Evolutionary conservation across 2,888 invertebrate genomes (phyloP).

Genomic region (Lasioglossum malachurum): DNA sequence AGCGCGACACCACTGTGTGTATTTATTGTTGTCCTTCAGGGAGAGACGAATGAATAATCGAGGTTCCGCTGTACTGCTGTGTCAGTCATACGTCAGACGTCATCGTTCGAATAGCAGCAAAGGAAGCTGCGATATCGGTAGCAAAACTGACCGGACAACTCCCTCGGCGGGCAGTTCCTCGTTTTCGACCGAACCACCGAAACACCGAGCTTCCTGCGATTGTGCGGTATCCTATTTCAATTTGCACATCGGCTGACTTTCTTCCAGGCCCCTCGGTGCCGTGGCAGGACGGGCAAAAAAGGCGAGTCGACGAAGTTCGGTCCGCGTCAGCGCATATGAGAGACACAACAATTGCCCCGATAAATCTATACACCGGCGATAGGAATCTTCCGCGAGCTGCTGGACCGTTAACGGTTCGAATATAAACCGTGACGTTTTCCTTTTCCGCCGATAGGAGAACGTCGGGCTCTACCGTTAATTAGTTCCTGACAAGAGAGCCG

Average conservation of each 20-base stretch:
- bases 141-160: not conserved
- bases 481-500: slow-evolving; percentile 72
- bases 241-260: slow-evolving; percentile 1
- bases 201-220: slow-evolving; percentile 3
- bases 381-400: slow-evolving; percentile 52
- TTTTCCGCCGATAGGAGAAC: slow-evolving; percentile 61
- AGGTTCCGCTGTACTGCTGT: not conserved
- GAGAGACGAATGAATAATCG: not conserved
- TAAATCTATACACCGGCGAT: slow-evolving; percentile 58
- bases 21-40: too few species aligned
- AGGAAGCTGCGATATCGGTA: not conserved
- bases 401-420: slow-evolving; percentile 54
- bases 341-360: slow-evolving; percentile 58
- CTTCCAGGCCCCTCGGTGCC: not conserved
- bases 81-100: not conserved
- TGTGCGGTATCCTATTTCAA: not conserved
- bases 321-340: slow-evolving; percentile 36
- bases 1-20: too few species aligned
- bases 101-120: not conserved
- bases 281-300: not conserved
- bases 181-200: not conserved
- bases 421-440: slow-evolving; percentile 71
- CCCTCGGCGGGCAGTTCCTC: not conserved
- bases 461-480: slow-evolving; percentile 73
- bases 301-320: slow-evolving; percentile 9